Conservation (phyloP, 2,113 vertebrate genomes). For the Tenebrosternarchus preto region DNA sequence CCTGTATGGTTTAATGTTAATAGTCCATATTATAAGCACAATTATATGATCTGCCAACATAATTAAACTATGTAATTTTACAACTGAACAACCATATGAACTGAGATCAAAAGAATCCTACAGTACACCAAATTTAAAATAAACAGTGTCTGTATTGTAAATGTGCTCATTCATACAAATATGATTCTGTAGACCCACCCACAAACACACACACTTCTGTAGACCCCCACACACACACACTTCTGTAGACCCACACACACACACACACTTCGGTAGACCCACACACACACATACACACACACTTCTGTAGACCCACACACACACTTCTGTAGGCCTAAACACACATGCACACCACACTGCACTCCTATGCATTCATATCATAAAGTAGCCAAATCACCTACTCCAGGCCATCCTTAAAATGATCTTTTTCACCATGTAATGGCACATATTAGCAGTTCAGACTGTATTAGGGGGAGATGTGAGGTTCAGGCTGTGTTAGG, state of each 20-base stretch:
- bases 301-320: background rate
- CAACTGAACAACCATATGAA: background rate
- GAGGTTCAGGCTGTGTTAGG: too few relatives aligned
- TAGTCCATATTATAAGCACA: background rate
- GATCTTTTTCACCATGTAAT: too few relatives aligned
- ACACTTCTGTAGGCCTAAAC: background rate
- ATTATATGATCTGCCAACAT: slow-evolving; percentile 3
- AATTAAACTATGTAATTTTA: slow-evolving; percentile 6
- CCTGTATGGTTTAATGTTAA: background rate
- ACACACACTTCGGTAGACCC: background rate
- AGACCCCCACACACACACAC: background rate
- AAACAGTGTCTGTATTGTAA: slow-evolving; percentile 2
- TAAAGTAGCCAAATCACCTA: background rate
- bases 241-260: background rate
- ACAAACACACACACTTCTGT: slow-evolving; percentile 1
- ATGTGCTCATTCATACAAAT: slow-evolving; percentile 3
- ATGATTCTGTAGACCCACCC: background rate
- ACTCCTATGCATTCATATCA: background rate
- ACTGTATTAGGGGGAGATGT: too few relatives aligned
- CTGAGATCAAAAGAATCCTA: background rate
- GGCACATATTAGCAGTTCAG: too few relatives aligned
- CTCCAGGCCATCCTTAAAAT: too few relatives aligned
- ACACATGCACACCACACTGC: background rate
- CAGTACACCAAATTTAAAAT: slow-evolving; percentile 2
- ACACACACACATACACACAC: background rate